Evolutionary conservation across 2,888 invertebrate species (phyloP), one percentile per base, ranked within the genome.

Genomic region (Eledone cirrhosa): DNA sequence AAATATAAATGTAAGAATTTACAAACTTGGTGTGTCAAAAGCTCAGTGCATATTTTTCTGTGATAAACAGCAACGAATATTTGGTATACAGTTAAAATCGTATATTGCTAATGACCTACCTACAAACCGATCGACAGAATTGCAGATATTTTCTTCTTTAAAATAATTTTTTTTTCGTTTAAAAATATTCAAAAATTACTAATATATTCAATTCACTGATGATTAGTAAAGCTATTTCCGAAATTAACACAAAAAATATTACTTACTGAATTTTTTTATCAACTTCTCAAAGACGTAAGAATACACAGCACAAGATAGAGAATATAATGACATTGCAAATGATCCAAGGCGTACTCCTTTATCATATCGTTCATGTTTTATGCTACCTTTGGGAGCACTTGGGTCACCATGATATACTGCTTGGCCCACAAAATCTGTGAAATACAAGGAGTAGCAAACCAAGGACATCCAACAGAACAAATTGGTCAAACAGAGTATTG

Each of bases 381-480:
- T 79, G n/a, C 90, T 89, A 16, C 90, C 91, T 19, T 85, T 85
- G 1, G 86, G 85, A 14, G 86, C 82, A 78, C 93, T 94, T n/a
- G 96, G 96, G 91, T 95, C 93, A 0, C 96, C 96, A 22, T 93
- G 93, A 88, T 94, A 97, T 24, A 97, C 96, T 11, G 95, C 94
- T 80, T 88, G 88, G 0, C 96, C 97, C 2, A 97, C 98, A 88
- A 97, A 98, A 91, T 98, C 97, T 0, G 98, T 98, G 90, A 98
- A 98, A 91, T 97, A 98, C 11, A 98, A 92, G 0, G 97, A 97
- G 90, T 98, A 98, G 90, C 97, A 97, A 72, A 98, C 97, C 85
- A 98, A 95, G 0, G 97, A 96, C 97, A 97, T 98, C 98, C 98
- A 98, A 89, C 97, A 97, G 91, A 98, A 98, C 53, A 98, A 92